Evolutionary conservation across 2,113 vertebrate species (phyloP).

Genomic region (Gallinago media): DNA sequence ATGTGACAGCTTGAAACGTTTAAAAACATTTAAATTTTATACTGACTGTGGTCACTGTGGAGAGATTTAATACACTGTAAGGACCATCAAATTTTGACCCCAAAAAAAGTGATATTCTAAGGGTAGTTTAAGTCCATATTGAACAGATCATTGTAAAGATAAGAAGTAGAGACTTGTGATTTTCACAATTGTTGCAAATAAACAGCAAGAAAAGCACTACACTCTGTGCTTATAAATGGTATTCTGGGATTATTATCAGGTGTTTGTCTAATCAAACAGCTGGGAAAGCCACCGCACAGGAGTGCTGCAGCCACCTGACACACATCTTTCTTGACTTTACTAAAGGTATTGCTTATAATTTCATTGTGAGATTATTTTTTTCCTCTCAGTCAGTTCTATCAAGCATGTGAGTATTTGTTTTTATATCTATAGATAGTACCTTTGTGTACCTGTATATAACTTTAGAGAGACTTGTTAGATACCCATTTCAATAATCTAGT

Average conservation of each 20-base stretch:
- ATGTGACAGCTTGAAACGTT: slow-evolving; percentile 41
- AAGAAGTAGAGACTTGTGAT: background rate
- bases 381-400: background rate
- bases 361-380: background rate
- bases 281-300: background rate
- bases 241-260: background rate
- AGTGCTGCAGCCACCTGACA: background rate
- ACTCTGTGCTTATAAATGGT: background rate
- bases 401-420: background rate
- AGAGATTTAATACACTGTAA: background rate
- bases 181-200: background rate
- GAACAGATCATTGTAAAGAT: background rate
- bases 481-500: background rate
- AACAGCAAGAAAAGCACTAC: background rate
- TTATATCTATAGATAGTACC: background rate
- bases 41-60: background rate
- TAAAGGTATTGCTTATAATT: background rate
- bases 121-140: background rate
- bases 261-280: background rate
- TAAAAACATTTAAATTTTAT: slow-evolving; percentile 12
- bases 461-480: background rate
- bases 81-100: background rate
- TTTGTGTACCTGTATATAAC: background rate
- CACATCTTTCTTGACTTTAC: background rate
- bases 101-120: background rate